phyloP scores from a whole-genome alignment of 2,888 invertebrate species.

The Alloscopus bannaensis region DNA sequence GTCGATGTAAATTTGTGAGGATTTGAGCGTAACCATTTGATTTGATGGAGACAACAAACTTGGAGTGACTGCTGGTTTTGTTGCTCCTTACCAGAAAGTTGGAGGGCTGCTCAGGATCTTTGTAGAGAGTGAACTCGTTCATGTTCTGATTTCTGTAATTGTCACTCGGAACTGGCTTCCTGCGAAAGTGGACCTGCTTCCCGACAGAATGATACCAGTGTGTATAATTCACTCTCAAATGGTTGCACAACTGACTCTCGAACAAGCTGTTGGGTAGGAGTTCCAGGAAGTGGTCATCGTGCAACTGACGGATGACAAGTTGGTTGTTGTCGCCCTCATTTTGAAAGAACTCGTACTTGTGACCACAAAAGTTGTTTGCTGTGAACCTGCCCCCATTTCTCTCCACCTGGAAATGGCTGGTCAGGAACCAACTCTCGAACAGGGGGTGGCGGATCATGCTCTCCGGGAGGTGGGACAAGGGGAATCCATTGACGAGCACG shows the following conservation, averaged over 20 bases:
- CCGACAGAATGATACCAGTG: conserved; percentile 43
- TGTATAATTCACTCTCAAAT: conserved; percentile 22
- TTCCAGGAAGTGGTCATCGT: neutral
- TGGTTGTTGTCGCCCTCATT: neutral
- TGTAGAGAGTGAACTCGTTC: conserved; percentile 19
- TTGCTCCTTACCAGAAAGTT: conserved; percentile 10
- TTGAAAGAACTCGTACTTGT: conserved; percentile 41
- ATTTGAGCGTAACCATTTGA: conserved; percentile 26
- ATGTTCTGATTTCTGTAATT: conserved; percentile 16
- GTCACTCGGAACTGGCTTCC: neutral
- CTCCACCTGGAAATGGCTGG: conserved; percentile 20
- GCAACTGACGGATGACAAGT: conserved; percentile 15
- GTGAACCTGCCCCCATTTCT: conserved; percentile 21
- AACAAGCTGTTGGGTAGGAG: conserved; percentile 15
- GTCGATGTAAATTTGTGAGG: neutral
- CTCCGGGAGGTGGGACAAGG: neutral
- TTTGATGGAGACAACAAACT: conserved; percentile 29
- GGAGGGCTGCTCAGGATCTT: conserved; percentile 8
- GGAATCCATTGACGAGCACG: conserved; percentile 47
- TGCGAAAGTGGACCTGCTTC: conserved; percentile 22
- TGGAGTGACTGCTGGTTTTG: too few relatives aligned
- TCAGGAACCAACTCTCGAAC: conserved; percentile 28
- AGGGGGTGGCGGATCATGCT: conserved; percentile 9
- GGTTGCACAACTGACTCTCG: conserved; percentile 2
- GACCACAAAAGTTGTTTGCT: conserved; percentile 36